Percentiles rank a stretch among this genome's conserved stretches.
phyloP scores from a whole-genome alignment of 2,113 vertebrate genomes.

The Ia io region DNA sequence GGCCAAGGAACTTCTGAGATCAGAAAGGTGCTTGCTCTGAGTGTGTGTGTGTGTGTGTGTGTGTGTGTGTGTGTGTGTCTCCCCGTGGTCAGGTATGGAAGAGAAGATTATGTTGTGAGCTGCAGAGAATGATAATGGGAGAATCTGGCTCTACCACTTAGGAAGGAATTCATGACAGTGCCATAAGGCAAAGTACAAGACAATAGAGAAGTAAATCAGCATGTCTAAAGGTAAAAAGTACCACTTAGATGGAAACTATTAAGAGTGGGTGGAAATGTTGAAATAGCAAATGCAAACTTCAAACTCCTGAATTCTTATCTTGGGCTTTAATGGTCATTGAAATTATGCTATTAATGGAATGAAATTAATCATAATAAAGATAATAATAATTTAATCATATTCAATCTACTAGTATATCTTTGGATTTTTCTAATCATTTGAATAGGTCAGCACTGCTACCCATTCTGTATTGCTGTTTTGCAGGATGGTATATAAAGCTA shows the following conservation, averaged over 20 bases:
- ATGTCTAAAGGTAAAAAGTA: background rate
- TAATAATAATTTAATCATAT: background rate
- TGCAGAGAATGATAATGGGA: background rate
- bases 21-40: background rate
- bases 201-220: background rate
- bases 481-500: background rate
- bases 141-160: background rate
- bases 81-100: background rate
- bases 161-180: background rate
- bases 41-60: background rate
- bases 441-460: background rate
- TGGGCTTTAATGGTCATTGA: background rate
- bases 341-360: background rate
- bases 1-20: background rate
- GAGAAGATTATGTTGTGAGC: background rate
- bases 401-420: background rate
- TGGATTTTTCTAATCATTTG: background rate
- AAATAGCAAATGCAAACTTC: background rate
- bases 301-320: background rate
- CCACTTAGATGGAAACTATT: background rate
- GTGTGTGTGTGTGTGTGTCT: too few species aligned
- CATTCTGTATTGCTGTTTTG: background rate
- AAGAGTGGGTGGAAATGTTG: background rate
- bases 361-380: background rate
- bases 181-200: background rate